Evolutionary conservation across 2,797 vertebrate species (phyloP).

Genomic region (Numenius phaeopus): DNA sequence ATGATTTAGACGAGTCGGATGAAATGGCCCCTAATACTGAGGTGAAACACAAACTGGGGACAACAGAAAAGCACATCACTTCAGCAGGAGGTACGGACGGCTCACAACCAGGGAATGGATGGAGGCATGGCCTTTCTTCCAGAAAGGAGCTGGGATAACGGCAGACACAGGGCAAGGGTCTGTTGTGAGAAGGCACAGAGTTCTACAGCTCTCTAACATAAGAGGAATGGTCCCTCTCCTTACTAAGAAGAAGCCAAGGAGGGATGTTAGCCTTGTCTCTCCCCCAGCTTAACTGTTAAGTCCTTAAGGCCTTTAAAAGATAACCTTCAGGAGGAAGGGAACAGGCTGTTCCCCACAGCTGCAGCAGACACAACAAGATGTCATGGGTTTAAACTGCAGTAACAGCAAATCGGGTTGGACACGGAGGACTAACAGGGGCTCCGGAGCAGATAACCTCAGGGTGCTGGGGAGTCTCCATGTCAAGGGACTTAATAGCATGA

Average conservation of each 20-base stretch:
- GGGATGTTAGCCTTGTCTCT: not conserved
- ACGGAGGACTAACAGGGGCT: not conserved
- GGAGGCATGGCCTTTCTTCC: not conserved
- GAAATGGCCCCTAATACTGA: not conserved
- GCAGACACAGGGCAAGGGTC: not conserved
- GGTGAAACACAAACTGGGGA: not conserved
- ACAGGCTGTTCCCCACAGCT: not conserved
- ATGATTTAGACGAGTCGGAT: not conserved
- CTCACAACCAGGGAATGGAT: not conserved
- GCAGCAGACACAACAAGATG: not conserved
- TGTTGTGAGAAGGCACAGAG: not conserved
- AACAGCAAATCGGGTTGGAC: not conserved
- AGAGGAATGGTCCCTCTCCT: not conserved
- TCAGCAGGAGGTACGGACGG: not conserved
- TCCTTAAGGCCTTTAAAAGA: constrained; percentile 7
- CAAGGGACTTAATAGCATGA: rapidly evolving
- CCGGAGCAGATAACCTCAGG: not conserved
- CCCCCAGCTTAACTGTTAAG: not conserved
- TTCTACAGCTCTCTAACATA: not conserved
- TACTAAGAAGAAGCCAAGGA: not conserved
- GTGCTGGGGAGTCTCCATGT: not conserved
- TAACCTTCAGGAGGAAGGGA: not conserved
- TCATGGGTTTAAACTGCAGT: not conserved
- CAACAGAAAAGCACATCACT: not conserved
- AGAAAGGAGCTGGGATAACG: not conserved